Evolutionary conservation across 2,113 vertebrate species (phyloP), one percentile per base, ranked within the genome.

Genomic region (Neolamprologus variostigma): DNA sequence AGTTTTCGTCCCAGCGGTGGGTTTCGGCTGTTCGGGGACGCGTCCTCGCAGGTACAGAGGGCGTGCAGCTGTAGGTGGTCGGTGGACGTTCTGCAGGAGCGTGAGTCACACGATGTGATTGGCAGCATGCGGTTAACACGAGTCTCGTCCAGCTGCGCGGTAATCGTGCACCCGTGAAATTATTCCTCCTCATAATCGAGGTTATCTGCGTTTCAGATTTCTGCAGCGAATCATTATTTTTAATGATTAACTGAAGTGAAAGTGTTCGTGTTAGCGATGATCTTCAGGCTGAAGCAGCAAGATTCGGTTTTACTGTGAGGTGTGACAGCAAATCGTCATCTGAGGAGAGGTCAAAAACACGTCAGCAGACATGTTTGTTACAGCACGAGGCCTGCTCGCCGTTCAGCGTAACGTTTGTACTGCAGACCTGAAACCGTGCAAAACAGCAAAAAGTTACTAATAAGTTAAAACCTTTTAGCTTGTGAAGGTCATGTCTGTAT

Each of bases 351-450:
- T 35, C 31, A 11, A 63, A 63, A 63, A 19, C 31, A 63, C 6
- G 2, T 37, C 61, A 13, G 61, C 19, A 2, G 61, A 66, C 19
- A 0, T 66, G 17, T 66, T 37, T 37, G 31, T 37, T 37, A 17
- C 17, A n/a, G 61, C 61, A 66, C 1, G 4, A 35, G 59, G 59
- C 17, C 59, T 19, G 31, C 16, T 61, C 5, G 28, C 3, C 16
- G 3, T 14, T 63, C 61, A n/a, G 17, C 1, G 1, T 1, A 4
- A 71, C 7, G 2, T 71, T 71, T 68, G 63, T 9, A 14, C 66
- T 0, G 3, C 68, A 0, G 7, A 71, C 7, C 17, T 35, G 28
- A 63, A 63, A 61, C 3, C 5, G 9, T 0, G 57, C 5, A 40
- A 40, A 71, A 71, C 12, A 23, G 35, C 2, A 68, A 40, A 21